These are phyloP conservation scores for Pomacea canaliculata DNA, from an alignment of 2,888 invertebrate genomes.

Conservation along the genomic window DNA sequence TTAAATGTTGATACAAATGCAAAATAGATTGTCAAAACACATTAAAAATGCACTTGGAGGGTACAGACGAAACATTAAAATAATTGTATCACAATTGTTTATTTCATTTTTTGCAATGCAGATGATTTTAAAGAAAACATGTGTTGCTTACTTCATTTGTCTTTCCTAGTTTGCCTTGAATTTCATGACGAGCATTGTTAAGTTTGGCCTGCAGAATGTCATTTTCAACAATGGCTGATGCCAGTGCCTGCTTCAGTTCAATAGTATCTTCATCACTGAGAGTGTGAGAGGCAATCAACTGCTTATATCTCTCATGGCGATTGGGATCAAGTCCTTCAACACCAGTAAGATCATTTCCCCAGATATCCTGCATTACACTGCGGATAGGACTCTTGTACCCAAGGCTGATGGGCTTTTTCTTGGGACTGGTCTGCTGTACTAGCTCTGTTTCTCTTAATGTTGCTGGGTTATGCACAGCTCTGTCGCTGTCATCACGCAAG, in stretches of 20 bases:
- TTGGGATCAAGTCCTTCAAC: slow-evolving; percentile 45
- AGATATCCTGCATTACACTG: slow-evolving; percentile 56
- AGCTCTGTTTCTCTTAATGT: neutral
- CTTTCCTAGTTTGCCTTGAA: slow-evolving; percentile 55
- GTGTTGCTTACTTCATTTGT: slow-evolving; percentile 43
- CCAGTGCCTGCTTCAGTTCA: slow-evolving; percentile 61
- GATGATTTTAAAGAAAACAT: no score
- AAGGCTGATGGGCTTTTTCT: slow-evolving; percentile 37
- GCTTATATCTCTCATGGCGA: slow-evolving; percentile 51
- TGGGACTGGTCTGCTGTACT: neutral
- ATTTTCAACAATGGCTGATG: slow-evolving; percentile 58
- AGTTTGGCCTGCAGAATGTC: slow-evolving; percentile 59
- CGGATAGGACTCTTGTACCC: slow-evolving; percentile 57
- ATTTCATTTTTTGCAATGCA: no score
- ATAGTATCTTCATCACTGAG: slow-evolving; percentile 51
- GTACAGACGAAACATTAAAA: no score
- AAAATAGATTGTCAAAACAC: no score
- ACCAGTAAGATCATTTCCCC: slow-evolving; percentile 43
- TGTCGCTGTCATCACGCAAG: neutral
- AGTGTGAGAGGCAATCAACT: slow-evolving; percentile 43
- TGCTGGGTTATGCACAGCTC: neutral
- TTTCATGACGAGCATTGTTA: slow-evolving; percentile 55
- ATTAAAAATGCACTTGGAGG: no score
- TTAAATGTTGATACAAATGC: neutral
- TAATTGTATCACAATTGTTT: no score